A percentile compares a stretch with the other conserved stretches of the same genome.
phyloP scores from a whole-genome alignment of 2,113 vertebrate species.

The Arothron firmamentum region DNA sequence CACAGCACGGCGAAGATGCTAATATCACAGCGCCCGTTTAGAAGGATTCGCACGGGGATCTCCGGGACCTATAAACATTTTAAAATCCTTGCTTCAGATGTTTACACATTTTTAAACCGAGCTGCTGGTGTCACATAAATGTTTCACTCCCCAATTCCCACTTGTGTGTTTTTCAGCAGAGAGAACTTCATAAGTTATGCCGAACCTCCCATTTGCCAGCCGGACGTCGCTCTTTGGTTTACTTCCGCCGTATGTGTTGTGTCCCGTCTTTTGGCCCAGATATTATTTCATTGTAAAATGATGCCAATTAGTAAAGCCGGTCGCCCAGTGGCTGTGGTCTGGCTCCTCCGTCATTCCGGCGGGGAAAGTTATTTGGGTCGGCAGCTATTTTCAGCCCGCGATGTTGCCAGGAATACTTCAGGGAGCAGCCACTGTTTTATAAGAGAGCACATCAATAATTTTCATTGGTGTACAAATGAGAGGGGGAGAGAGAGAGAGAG shows the following conservation, averaged over 20 bases:
- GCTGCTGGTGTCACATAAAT: constrained; percentile 49
- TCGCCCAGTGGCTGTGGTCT: constrained; percentile 65
- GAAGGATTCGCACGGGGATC: no score
- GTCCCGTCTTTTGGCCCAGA: constrained; percentile 64
- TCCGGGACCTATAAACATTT: constrained; percentile 23
- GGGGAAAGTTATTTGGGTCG: constrained; percentile 77
- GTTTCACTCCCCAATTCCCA: constrained; percentile 41
- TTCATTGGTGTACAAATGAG: constrained; percentile 50
- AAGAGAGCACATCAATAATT: constrained; percentile 77
- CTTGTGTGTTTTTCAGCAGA: constrained; percentile 18
- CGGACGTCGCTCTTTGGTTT: constrained; percentile 16
- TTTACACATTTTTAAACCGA: constrained; percentile 34
- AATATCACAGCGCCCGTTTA: no score
- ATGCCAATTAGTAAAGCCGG: constrained; percentile 69
- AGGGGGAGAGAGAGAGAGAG: constrained; percentile 29
- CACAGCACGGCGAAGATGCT: no score
- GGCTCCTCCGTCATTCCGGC: constrained; percentile 58
- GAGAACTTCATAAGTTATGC: constrained; percentile 47
- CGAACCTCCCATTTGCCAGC: constrained; percentile 22
- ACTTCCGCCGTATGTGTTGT: constrained; percentile 38
- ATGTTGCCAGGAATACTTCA: constrained; percentile 76
- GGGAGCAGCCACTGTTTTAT: constrained; percentile 74
- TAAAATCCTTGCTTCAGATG: constrained; percentile 21
- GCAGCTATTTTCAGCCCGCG: constrained; percentile 72
- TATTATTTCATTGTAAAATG: constrained; percentile 68